Conservation (phyloP, 2,797 vertebrate genomes). For the Dipus sagitta region DNA sequence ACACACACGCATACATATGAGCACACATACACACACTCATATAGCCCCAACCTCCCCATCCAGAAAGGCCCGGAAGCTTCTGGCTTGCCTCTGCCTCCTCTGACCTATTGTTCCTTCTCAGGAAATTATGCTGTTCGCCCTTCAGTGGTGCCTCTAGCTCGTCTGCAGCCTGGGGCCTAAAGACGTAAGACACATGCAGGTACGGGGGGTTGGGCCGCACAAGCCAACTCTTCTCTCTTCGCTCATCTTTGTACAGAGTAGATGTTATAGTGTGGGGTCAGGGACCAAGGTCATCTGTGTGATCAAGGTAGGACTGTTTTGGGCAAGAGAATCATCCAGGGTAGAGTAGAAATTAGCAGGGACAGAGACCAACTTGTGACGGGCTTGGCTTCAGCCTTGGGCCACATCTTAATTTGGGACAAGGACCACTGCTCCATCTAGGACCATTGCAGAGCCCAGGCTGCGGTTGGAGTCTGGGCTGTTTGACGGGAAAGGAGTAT, state of each 20-base stretch:
- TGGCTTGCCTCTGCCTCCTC: not conserved
- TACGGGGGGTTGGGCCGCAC: not conserved
- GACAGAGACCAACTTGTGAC: not conserved
- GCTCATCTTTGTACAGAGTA: not conserved
- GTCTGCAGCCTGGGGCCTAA: not conserved
- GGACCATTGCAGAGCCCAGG: not conserved
- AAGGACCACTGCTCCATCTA: not conserved
- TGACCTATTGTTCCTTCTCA: not conserved
- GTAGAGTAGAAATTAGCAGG: not conserved
- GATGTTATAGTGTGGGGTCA: not conserved
- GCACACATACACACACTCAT: no score
- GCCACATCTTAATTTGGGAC: not conserved
- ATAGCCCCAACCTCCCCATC: no score
- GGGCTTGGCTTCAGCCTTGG: not conserved
- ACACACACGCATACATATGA: no score
- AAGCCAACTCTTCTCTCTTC: not conserved
- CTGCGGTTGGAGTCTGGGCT: not conserved
- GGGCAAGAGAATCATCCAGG: not conserved
- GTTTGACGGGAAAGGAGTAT: not conserved
- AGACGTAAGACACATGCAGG: not conserved
- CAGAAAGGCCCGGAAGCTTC: not conserved
- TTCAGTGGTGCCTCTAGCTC: not conserved
- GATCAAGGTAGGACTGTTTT: not conserved
- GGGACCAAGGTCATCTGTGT: not conserved
- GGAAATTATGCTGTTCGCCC: not conserved